A percentile compares a stretch with the other conserved stretches of the same genome.
Evolutionary conservation across 1,140 invertebrate genomes (phyloP).

Genomic region (Nixonia krombeini): DNA sequence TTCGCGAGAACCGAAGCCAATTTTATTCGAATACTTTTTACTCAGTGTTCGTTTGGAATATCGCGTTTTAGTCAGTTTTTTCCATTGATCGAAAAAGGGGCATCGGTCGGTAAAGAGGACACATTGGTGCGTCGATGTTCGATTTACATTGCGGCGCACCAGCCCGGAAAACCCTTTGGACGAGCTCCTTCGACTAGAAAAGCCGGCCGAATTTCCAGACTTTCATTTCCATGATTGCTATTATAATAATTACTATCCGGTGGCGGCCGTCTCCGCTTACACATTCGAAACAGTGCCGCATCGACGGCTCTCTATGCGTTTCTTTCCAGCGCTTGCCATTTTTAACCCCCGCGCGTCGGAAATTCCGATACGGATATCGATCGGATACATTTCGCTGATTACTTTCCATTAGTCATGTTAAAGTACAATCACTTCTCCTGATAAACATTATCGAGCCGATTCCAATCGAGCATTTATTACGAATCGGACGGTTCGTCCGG

Average conservation of each 20-base stretch:
- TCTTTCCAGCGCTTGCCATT: slow-evolving; percentile 22
- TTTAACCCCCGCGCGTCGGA: slow-evolving; percentile 42
- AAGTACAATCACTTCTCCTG: background rate
- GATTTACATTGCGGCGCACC: slow-evolving; percentile 33
- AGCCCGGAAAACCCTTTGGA: slow-evolving; percentile 63
- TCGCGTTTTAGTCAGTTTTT: too few relatives aligned
- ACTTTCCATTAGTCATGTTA: slow-evolving; percentile 19
- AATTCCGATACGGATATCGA: slow-evolving; percentile 23
- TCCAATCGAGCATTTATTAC: too few relatives aligned
- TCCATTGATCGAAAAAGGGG: too few relatives aligned
- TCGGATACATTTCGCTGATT: slow-evolving; percentile 40
- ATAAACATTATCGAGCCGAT: too few relatives aligned
- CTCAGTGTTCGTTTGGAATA: too few relatives aligned
- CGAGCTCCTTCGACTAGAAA: slow-evolving; percentile 66
- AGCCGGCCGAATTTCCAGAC: slow-evolving; percentile 50
- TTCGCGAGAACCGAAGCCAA: too few relatives aligned
- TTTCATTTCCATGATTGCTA: slow-evolving; percentile 69
- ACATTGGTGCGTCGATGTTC: too few relatives aligned
- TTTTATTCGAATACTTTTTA: too few relatives aligned
- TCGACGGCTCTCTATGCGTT: slow-evolving; percentile 18
- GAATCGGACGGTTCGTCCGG: too few relatives aligned
- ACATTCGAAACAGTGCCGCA: slow-evolving; percentile 33
- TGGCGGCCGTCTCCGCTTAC: slow-evolving; percentile 32
- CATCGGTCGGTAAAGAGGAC: too few relatives aligned
- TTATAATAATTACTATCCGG: slow-evolving; percentile 66